Conservation (phyloP, 2,113 vertebrate genomes). For the Poicephalus gulielmi region DNA sequence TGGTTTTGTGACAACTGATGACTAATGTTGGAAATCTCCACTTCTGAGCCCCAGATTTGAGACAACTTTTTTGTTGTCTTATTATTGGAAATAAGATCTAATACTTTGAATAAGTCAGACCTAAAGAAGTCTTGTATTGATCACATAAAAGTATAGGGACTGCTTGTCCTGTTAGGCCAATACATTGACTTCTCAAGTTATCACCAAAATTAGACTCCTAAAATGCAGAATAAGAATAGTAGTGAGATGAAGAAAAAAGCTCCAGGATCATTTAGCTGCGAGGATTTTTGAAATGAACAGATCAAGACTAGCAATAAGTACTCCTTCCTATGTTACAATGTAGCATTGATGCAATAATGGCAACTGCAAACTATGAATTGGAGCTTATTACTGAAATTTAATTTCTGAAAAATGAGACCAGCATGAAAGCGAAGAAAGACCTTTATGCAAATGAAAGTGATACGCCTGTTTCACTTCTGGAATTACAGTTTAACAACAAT, state of each 20-base stretch:
- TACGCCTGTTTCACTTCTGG: neutral
- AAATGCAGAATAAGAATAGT: neutral
- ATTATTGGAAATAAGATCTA: neutral
- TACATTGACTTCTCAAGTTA: neutral
- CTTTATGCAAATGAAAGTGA: neutral
- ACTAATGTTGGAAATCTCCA: neutral
- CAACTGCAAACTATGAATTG: neutral
- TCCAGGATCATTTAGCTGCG: neutral
- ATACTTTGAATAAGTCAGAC: neutral
- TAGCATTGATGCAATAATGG: neutral
- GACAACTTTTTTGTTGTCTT: fast-evolving
- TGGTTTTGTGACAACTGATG: neutral
- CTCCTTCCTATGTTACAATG: neutral
- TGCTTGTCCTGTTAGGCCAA: neutral
- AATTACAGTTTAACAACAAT: neutral
- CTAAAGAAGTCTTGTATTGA: neutral
- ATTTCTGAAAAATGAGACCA: neutral
- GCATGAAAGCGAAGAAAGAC: neutral
- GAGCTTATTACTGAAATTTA: neutral
- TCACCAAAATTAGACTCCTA: neutral
- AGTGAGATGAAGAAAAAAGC: neutral
- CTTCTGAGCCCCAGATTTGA: neutral
- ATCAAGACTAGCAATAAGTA: neutral
- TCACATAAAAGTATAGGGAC: fast-evolving
- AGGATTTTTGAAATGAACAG: neutral